Evolutionary conservation across 2,797 vertebrate species (phyloP), one percentile per base, ranked within the genome.

Genomic region (Falco novaeseelandiae): DNA sequence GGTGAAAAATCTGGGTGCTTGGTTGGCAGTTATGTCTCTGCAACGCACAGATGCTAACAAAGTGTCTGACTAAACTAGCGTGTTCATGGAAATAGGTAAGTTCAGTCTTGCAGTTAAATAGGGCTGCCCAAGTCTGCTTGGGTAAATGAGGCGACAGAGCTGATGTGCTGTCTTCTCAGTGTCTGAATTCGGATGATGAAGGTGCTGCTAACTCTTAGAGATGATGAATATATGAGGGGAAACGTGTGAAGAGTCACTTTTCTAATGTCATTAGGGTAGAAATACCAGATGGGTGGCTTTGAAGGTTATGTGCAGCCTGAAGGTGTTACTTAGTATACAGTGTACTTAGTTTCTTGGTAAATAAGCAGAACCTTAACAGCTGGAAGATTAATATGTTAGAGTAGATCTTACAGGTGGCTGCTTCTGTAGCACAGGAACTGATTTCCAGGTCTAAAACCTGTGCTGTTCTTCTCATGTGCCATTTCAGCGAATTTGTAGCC

Each of bases 401-500:
- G 44, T 87, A 91, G 92, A 20, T 80, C 36, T 83, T 85, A 40
- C 12, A 70, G 52, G 12, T 86, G 67, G 40, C 48, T 86, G 92
- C 30, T 83, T 87, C 84, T 95, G 57, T 73, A 40, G 65, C 38
- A 22, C 16, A 91, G 69, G 34, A 63, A 11, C 26, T 74, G 84
- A 74, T 89, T 91, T 54, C 66, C 57, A 63, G 71, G 57, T 72
- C 70, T 96, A 46, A 93, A 87, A n/a, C 52, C 44, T 81, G 76
- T 42, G 1, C 71, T 88, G 1, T 61, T 93, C 51, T 80, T 97
- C 22, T 91, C 2, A 3, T 42, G 51, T 83, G 83, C 80, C 67
- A 25, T 96, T 97, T n/a, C 96, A 99, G 99, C 98, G 99, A 44
- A 99, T 99, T 90, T 99, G 99, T 98, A 99, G 99, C 98, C 99